Evolutionary conservation across 2,113 vertebrate species (phyloP), one percentile per base, ranked within the genome.

Genomic region (Lethenteron camtschaticum): DNA sequence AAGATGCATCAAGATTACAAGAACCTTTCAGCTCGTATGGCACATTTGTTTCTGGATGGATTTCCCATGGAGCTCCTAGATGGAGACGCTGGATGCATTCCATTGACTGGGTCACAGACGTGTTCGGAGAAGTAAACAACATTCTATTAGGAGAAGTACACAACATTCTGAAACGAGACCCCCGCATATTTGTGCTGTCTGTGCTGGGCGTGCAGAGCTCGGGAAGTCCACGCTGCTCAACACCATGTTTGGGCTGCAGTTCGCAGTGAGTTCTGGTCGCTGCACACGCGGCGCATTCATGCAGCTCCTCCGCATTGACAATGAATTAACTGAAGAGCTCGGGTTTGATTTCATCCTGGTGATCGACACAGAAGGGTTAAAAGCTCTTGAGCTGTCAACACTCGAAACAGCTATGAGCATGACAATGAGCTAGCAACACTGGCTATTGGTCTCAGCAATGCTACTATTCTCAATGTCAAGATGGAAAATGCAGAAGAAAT

Each of bases 11-110:
- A 56, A 1, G 24, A n/a, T 71, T 56, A 57, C 14, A 11, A 13
- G 4, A n/a, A 8, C 24, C 71, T 77, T n/a, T 76, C 77, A 58
- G 69, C 70, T 68, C 55, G 77, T 9, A 81, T 78, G 55, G 79
- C 80, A 41, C 70, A 79, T 56, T 73, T 86, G 69, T 73, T 87
- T 71, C 72, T 84, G 16, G 72, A 76, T 68, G 84, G 83, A 9
- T 81, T 82, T n/a, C 83, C 85, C 3, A 55, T 87, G 72, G 85
- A 86, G 73, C 78, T 87, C 59, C 77, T 85, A 0, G 83, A 86
- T 12, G 82, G 84, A 69, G 79, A 81, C 73, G 79, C 80, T 2
- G 81, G 81, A 68, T 82, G 82, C 72, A 79, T 85, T 11, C 84
- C 3, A 69, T 85, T 57, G 78, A 72, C 71, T 87, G 85, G 84